Evolutionary conservation across 2,797 vertebrate species (phyloP).

Genomic region (Amphiprion clarkii): DNA sequence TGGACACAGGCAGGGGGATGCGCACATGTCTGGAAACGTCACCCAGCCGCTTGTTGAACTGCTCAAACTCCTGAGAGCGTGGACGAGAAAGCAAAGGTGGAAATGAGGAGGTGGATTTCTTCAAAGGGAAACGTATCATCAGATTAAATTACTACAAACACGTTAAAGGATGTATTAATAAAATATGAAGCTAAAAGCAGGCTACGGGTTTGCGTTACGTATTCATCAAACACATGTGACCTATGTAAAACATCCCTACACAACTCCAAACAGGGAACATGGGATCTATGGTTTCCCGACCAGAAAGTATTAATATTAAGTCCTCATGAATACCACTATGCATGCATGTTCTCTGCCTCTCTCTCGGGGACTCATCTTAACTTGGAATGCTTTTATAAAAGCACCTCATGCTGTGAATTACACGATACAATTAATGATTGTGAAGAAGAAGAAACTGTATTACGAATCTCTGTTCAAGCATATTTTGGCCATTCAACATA

Average conservation of each 20-base stretch:
- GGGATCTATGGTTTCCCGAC: background rate
- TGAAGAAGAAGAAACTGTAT: conserved; percentile 19
- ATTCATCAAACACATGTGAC: background rate
- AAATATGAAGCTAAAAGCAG: too few species aligned
- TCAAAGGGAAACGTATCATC: background rate
- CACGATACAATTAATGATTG: conserved; percentile 13
- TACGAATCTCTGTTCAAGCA: background rate
- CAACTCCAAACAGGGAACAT: conserved; percentile 8
- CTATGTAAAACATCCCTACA: background rate
- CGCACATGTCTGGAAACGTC: conserved; percentile 95
- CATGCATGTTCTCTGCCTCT: conserved; percentile 10
- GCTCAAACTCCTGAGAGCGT: conserved; percentile 93
- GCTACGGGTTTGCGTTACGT: background rate
- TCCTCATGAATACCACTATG: background rate
- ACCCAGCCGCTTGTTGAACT: conserved; percentile 90
- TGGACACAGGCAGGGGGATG: conserved; percentile 96
- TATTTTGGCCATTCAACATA: background rate
- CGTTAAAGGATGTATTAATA: too few species aligned
- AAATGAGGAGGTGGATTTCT: background rate
- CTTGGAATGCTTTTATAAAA: conserved; percentile 12
- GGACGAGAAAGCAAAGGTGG: conserved; percentile 14
- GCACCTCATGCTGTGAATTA: conserved; percentile 14
- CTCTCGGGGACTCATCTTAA: background rate
- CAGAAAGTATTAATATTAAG: background rate
- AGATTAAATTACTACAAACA: too few species aligned